Evolutionary conservation across 2,888 invertebrate genomes (phyloP).

Genomic region (Prosopocoilus inquinatus): DNA sequence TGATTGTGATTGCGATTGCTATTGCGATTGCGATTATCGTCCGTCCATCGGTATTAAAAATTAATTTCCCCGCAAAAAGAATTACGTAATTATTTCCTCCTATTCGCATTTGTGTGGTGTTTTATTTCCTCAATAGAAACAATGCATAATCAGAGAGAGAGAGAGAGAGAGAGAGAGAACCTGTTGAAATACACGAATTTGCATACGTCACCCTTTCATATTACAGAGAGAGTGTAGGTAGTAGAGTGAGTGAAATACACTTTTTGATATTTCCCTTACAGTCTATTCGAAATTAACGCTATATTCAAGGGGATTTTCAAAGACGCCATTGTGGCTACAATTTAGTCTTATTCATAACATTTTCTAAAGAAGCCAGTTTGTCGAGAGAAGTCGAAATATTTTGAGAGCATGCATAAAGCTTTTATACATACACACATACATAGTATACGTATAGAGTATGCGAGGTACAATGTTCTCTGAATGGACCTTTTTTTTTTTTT

Average conservation of each 20-base stretch:
- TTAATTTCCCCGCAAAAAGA: too few species aligned
- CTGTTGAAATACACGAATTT: conserved; percentile 45
- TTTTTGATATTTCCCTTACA: conserved; percentile 43
- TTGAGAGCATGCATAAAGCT: conserved; percentile 37
- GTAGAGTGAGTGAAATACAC: conserved; percentile 39
- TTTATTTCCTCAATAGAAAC: conserved; percentile 23
- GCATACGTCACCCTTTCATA: conserved; percentile 37
- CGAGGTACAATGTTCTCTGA: conserved; percentile 19
- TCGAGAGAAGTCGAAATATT: conserved; percentile 46
- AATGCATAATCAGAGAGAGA: conserved; percentile 44
- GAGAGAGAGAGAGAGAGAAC: too few species aligned
- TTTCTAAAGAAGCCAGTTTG: conserved; percentile 52
- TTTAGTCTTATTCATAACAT: conserved; percentile 61
- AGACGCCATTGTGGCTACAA: conserved; percentile 63
- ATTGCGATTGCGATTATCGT: too few species aligned
- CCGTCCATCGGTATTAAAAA: too few species aligned
- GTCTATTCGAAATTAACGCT: conserved; percentile 57
- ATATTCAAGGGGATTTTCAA: conserved; percentile 60
- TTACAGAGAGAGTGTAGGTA: conserved; percentile 22
- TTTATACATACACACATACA: conserved; percentile 20
- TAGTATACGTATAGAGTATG: too few species aligned
- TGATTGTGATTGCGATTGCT: too few species aligned
- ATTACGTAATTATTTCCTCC: too few species aligned
- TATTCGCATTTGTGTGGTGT: too few species aligned
- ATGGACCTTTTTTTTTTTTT: too few species aligned